phyloP scores from a whole-genome alignment of 2,888 invertebrate genomes.

The Drosophila robusta region DNA sequence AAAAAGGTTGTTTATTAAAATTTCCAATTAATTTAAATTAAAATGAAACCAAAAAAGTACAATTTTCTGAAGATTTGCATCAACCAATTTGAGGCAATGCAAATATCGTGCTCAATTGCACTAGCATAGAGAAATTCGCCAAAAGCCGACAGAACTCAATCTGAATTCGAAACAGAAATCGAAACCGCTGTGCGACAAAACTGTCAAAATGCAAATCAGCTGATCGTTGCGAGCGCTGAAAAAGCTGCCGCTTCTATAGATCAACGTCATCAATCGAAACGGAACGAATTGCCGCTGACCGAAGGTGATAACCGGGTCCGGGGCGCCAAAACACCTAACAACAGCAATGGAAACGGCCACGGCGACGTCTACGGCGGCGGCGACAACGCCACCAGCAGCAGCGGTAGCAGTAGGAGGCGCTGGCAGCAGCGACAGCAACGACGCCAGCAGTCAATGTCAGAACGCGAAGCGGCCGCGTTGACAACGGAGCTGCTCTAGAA shows the following conservation, averaged over 20 bases:
- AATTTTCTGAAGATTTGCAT: too few species aligned
- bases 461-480: constrained; percentile 73
- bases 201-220: constrained; percentile 45
- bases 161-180: neutral
- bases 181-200: neutral
- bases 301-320: constrained; percentile 58
- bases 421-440: constrained; percentile 31
- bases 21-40: neutral
- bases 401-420: constrained; percentile 20
- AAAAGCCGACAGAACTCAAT: neutral
- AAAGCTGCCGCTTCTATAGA: constrained; percentile 36
- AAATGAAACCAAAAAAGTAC: neutral
- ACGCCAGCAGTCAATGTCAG: constrained; percentile 71
- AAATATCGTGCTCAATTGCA: neutral
- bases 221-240: constrained; percentile 39
- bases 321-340: constrained; percentile 43
- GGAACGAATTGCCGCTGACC: constrained; percentile 38
- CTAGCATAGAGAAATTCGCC: constrained; percentile 4
- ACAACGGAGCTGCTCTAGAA: constrained; percentile 72
- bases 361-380: constrained; percentile 12
- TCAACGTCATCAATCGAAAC: constrained; percentile 51
- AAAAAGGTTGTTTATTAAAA: neutral
- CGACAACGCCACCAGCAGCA: constrained; percentile 32
- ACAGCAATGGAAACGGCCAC: constrained; percentile 22
- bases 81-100: neutral